Base-by-base conservation (phyloP, 53 echinoderm and acorn worm species). In the Zoroaster sp. region DNA sequence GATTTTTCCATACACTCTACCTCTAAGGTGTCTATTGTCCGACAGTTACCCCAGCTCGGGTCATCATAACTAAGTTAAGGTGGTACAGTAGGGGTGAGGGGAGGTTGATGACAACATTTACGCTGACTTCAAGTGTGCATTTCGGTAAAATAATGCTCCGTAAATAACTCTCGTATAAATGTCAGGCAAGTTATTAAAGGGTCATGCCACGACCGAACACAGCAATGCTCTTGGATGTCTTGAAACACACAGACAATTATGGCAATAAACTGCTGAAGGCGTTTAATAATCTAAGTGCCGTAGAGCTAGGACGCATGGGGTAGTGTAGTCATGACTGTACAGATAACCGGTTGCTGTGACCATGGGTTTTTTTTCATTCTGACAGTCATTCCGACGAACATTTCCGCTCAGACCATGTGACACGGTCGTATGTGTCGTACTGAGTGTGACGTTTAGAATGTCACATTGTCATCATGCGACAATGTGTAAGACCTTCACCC, bases 81-180 rank as follows among this genome's bases (percentile, higher is more conserved):
- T 54, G 21, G 55, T 54, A n/a, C 35, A 54, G 40, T 49, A 66
- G 82, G 67, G 82, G 43, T 82, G 82, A 82, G 14, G 20, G 45
- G 14, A 14, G 67, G 68, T 28, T 66, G 82, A 67, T 45, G 82
- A 82, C 82, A 82, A 44, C 82, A 68, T 67, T 82, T 82, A 82
- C 44, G 78, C 82, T 67, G n/a, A 33, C 40, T 66, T 68, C 82
- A 68, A 67, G 82, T 42, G 82, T 23, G 82, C 67, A 31, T 82
- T 82, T 82, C 43, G 67, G 54, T 79, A 38, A 54, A 79, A 79
- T 79, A 79, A 79, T 63, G 55, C 36, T 79, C 79, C 3, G 79
- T 79, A 79, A 79, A 79, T 79, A 36, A 79, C 38, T 21, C 9
- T 59, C 63, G 63, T 59, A n/a, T n/a, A 59, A 59, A 59, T 59